phyloP scores from a whole-genome alignment of 2,888 invertebrate genomes.

The Leptopterna dolabrata region DNA sequence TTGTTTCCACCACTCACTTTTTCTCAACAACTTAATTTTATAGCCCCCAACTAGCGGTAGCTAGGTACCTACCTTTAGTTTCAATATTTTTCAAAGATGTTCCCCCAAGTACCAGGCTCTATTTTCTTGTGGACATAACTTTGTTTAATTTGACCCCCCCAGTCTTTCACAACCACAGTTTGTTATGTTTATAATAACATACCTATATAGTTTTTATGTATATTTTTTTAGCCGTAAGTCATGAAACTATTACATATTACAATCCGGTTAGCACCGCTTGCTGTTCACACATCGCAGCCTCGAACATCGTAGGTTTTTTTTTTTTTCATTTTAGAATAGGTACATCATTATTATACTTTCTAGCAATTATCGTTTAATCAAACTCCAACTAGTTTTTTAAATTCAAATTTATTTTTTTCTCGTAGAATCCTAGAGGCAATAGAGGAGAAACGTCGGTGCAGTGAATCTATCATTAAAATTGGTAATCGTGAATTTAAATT shows the following conservation, averaged over 20 bases:
- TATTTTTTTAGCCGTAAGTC: conserved; percentile 18
- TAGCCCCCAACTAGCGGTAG: no score
- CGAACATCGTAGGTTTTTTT: neutral
- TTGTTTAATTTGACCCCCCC: conserved; percentile 31
- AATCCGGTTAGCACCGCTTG: conserved; percentile 48
- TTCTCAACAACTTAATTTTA: no score
- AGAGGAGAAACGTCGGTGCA: conserved; percentile 56
- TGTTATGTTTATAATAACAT: conserved; percentile 32
- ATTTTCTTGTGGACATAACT: neutral
- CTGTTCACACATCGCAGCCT: conserved; percentile 49
- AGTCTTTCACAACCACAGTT: conserved; percentile 56
- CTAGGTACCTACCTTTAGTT: no score
- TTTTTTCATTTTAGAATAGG: neutral
- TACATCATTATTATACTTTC: neutral
- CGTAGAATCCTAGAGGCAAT: conserved; percentile 56
- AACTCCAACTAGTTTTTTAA: conserved; percentile 46
- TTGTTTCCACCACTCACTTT: no score
- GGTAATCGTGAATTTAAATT: neutral
- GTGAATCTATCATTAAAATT: conserved; percentile 56
- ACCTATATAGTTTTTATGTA: conserved; percentile 14
- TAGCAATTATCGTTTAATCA: conserved; percentile 30
- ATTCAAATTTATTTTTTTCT: conserved; percentile 1
- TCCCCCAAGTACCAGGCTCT: no score
- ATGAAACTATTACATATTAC: conserved; percentile 33
- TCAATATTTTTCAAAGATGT: no score